Conservation (phyloP, 1,140 invertebrate genomes). For the Ips typographus region DNA sequence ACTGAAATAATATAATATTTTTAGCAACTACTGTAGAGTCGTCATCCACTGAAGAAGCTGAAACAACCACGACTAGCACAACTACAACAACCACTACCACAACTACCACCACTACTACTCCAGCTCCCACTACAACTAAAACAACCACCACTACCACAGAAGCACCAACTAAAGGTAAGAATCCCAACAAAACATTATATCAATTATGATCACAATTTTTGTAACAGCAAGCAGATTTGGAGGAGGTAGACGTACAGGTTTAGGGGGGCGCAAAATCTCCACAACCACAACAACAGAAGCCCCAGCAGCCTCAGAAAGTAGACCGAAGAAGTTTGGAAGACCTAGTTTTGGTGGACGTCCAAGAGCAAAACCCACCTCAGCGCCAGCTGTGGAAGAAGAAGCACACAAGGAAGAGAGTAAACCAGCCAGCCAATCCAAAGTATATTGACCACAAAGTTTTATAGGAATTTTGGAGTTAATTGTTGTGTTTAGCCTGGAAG, state of each 20-base stretch:
- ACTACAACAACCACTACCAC: slow-evolving; percentile 59
- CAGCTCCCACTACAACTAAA: slow-evolving; percentile 56
- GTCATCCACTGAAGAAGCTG: slow-evolving; percentile 45
- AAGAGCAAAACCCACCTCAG: slow-evolving; percentile 41
- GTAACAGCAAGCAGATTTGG: slow-evolving; percentile 45
- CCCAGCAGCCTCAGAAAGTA: slow-evolving; percentile 33
- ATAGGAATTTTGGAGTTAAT: slow-evolving; percentile 10
- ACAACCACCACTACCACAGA: slow-evolving; percentile 53
- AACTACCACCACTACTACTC: slow-evolving; percentile 55
- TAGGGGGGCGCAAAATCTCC: slow-evolving; percentile 26
- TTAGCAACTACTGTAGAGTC: slow-evolving; percentile 48
- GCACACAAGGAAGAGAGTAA: slow-evolving; percentile 54
- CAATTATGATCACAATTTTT: no score
- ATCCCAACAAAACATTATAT: background rate
- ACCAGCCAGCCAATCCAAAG: slow-evolving; percentile 47
- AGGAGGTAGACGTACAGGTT: slow-evolving; percentile 36
- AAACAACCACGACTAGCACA: slow-evolving; percentile 56
- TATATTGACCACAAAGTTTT: slow-evolving; percentile 23
- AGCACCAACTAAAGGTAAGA: slow-evolving; percentile 39
- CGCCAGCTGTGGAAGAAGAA: slow-evolving; percentile 47
- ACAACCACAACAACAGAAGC: slow-evolving; percentile 40
- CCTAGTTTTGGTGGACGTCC: slow-evolving; percentile 44
- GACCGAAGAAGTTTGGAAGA: slow-evolving; percentile 46
- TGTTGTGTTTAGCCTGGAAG: slow-evolving; percentile 30
- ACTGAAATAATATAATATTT: background rate